Base-by-base conservation (phyloP, 2,888 invertebrate genomes). In the Oscheius onirici region DNA sequence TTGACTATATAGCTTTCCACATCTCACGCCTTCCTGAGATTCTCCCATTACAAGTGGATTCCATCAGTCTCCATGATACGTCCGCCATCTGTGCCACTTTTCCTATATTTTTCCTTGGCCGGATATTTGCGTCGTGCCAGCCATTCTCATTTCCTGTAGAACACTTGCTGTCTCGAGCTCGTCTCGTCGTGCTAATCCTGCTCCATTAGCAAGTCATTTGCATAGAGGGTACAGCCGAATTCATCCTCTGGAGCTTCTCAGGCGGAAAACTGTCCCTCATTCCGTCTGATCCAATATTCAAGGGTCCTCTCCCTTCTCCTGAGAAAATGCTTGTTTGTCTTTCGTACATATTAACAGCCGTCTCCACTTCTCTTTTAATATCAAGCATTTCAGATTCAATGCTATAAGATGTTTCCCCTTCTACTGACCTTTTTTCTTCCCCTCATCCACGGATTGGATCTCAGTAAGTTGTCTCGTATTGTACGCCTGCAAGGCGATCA, bases 321-420 rank as follows among this genome's bases (percentile, higher is more conserved):
- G 63, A 63, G 63, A 63, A 63, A 63, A 63, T 63, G 46, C 46
- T n/a, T 63, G 63, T 63, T 63, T 63, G 63, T 46, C 44, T 63
- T 63, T 63, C 63, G 63, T 63, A 49, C 63, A 63, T 63, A 63
- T 63, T 46, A 63, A 63, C 28, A 26, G 46, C 49, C 58, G 24
- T 40, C 46, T 46, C 46, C 26, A 44, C 34, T 63, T 26, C 11
- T n/a, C 11, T 28, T 49, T 26, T 49, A 63, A 28, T 22, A 26
- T n/a, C 26, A 17, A 15, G 15, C 34, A 34, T 60, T 60, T 20
- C 24, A 26, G 55, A n/a, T 5, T 11, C 20, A 8, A 58, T 28
- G 28, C 6, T 57, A 15, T 57, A 17, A 34, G 40, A 13, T 57
- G 28, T 20, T 22, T 3, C n/a, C n/a, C n/a, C 57, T 57, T n/a